These are phyloP conservation scores for Odontesthes bonariensis DNA, from an alignment of 2,113 vertebrate species.

Conservation along the genomic window DNA sequence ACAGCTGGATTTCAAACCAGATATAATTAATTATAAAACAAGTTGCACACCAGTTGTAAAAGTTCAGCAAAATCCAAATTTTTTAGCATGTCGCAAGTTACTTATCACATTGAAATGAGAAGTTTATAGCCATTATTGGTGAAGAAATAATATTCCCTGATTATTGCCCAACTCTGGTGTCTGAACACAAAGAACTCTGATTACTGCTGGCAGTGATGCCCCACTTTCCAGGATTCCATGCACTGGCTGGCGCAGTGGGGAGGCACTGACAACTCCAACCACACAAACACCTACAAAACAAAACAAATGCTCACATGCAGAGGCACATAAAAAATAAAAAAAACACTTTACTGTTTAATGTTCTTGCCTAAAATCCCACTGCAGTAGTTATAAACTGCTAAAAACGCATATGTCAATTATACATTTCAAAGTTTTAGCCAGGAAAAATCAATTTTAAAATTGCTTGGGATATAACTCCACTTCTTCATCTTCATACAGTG, in stretches of 20 bases:
- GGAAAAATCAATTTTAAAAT: no score
- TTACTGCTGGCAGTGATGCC: conserved; percentile 61
- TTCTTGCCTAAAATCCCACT: conserved; percentile 2
- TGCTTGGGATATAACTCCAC: no score
- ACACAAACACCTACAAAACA: conserved; percentile 18
- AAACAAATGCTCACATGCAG: conserved; percentile 21
- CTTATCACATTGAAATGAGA: conserved; percentile 52
- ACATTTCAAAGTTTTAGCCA: no score
- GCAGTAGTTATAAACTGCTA: no score
- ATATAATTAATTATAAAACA: conserved; percentile 40
- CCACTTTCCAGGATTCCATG: conserved; percentile 53
- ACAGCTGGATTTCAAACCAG: conserved; percentile 45
- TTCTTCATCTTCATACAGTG: no score
- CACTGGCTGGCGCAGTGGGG: conserved; percentile 53
- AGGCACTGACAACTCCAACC: conserved; percentile 18
- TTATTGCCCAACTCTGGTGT: conserved; percentile 47
- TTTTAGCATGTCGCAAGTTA: conserved; percentile 26
- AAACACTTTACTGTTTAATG: conserved; percentile 21
- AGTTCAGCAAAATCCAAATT: conserved; percentile 5
- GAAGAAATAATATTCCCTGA: conserved; percentile 45
- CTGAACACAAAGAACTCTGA: conserved; percentile 72
- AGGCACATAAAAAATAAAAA: conserved; percentile 32
- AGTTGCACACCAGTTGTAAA: conserved; percentile 32
- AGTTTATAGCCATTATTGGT: conserved; percentile 57
- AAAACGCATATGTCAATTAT: no score